phyloP scores from a whole-genome alignment of 2,797 vertebrate species.

The Chrosomus eos region DNA sequence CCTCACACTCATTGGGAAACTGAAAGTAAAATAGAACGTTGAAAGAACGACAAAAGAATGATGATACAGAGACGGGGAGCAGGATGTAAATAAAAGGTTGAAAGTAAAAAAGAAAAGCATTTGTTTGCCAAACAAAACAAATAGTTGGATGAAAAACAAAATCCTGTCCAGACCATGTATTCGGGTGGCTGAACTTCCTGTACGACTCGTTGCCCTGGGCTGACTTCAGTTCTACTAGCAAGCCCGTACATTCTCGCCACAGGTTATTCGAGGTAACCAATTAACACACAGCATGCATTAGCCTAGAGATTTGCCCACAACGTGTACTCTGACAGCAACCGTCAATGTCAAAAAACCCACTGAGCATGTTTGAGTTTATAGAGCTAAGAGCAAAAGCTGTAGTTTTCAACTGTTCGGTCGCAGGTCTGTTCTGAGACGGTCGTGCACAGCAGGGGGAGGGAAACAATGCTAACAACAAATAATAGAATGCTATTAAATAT shows the following conservation, averaged over 20 bases:
- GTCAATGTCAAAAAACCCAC: not conserved
- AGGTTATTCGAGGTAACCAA: conserved; percentile 39
- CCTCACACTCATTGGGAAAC: conserved; percentile 18
- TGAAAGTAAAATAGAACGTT: not conserved
- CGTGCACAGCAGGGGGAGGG: not conserved
- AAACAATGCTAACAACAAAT: not conserved
- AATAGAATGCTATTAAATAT: not conserved
- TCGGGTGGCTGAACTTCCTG: conserved; percentile 20
- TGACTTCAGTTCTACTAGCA: conserved; percentile 2
- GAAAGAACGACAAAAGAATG: not conserved
- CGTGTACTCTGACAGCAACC: conserved; percentile 11
- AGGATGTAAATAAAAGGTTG: not conserved
- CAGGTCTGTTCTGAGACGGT: not conserved
- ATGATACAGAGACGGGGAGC: conserved; percentile 1
- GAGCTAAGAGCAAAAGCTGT: not conserved
- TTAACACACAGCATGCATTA: conserved; percentile 36
- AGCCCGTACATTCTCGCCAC: not conserved
- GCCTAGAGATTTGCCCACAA: conserved; percentile 26
- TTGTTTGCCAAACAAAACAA: conserved; percentile 34
- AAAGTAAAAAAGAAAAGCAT: conserved; percentile 11
- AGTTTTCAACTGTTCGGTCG: not conserved
- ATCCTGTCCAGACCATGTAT: conserved; percentile 15
- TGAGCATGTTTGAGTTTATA: conserved; percentile 15
- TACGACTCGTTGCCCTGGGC: conserved; percentile 7
- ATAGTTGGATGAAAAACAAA: not conserved